A percentile compares a stretch with the other conserved stretches of the same genome.
phyloP scores from a whole-genome alignment of 2,888 invertebrate species.

The Diaphora mendica region DNA sequence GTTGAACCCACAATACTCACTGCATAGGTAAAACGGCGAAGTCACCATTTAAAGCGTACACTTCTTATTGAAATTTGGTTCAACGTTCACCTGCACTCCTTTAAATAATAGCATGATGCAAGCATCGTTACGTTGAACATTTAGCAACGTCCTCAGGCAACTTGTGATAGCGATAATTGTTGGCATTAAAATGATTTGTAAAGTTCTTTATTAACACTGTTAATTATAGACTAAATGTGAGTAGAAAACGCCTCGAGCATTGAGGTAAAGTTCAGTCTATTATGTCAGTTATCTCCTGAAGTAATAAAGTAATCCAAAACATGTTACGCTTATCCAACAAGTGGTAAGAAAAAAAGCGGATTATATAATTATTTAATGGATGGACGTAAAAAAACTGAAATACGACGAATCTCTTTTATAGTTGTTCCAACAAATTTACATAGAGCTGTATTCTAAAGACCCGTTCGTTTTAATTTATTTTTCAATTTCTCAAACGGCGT shows the following conservation, averaged over 20 bases:
- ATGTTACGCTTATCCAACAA: slow-evolving; percentile 22
- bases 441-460: slow-evolving; percentile 11
- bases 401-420: slow-evolving; percentile 23
- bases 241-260: slow-evolving; percentile 21
- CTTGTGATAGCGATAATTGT: slow-evolving; percentile 17
- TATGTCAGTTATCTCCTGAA: slow-evolving; percentile 28
- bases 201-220: slow-evolving; percentile 24
- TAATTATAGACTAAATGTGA: slow-evolving; percentile 23
- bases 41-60: neutral
- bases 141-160: slow-evolving; percentile 15
- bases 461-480: slow-evolving; percentile 41
- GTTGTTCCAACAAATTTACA: slow-evolving; percentile 18
- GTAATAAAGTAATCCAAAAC: slow-evolving; percentile 15
- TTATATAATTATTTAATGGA: neutral
- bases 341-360: neutral
- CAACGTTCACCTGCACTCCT: neutral
- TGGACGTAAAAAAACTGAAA: neutral
- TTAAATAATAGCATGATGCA: slow-evolving; percentile 14
- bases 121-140: slow-evolving; percentile 3
- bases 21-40: too few relatives aligned
- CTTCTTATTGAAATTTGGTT: neutral
- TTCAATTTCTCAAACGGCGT: slow-evolving; percentile 36
- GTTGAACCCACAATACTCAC: too few relatives aligned
- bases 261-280: slow-evolving; percentile 36
- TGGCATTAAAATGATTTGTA: slow-evolving; percentile 21